Evolutionary conservation across 2,113 vertebrate species (phyloP).

Genomic region (Felis catus): F.catus_Fca126_mat1.0 CM031411.1:76877501-76878000

Average conservation of each 20-base stretch:
- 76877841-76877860: background rate
- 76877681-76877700: background rate
- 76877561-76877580: slow-evolving; percentile 28
- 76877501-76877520: background rate
- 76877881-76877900: slow-evolving; percentile 42
- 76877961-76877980: background rate
- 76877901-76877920: background rate
- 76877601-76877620: background rate
- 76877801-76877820: slow-evolving; percentile 9
- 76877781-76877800: background rate
- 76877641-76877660: background rate
- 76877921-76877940: background rate
- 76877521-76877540: slow-evolving; percentile 22
- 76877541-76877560: background rate
- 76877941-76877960: background rate
- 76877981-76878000: background rate
- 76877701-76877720: background rate
- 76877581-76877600: slow-evolving; percentile 5
- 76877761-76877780: background rate
- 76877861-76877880: background rate
- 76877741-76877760: background rate
- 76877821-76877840: background rate
- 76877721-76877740: background rate
- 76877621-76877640: background rate
- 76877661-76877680: background rate